Percentiles rank a stretch among this genome's conserved stretches.
Conservation (phyloP, 2,797 vertebrate species). For the Rhynchonycteris naso region DNA sequence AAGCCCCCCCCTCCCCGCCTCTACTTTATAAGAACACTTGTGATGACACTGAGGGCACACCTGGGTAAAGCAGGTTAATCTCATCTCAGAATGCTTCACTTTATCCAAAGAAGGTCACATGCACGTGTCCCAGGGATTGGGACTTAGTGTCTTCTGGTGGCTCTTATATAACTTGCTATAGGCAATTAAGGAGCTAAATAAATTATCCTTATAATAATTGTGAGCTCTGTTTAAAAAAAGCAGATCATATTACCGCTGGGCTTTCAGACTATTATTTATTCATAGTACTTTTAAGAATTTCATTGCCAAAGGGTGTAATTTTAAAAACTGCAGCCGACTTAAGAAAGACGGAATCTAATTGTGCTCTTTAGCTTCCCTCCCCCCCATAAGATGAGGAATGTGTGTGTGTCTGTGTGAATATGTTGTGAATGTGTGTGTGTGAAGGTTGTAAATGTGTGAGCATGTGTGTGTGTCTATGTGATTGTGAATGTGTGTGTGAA, state of each 20-base stretch:
- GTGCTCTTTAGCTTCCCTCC: background rate
- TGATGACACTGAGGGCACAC: background rate
- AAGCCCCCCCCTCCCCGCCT: no score
- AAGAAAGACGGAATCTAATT: slow-evolving; percentile 34
- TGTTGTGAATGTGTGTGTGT: background rate
- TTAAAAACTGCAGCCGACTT: background rate
- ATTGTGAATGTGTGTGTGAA: no score
- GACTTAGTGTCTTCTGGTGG: background rate
- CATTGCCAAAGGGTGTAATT: slow-evolving; percentile 40
- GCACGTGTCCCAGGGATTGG: background rate
- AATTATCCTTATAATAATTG: background rate
- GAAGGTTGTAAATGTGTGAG: no score
- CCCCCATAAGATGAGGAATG: background rate
- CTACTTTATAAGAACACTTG: background rate
- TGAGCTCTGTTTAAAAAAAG: background rate
- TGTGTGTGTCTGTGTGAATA: background rate
- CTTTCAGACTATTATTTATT: slow-evolving; percentile 16
- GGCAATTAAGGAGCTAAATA: slow-evolving; percentile 35
- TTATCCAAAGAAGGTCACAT: slow-evolving; percentile 16
- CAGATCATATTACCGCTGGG: background rate
- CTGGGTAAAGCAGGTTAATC: background rate
- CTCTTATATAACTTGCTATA: background rate
- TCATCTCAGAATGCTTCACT: background rate
- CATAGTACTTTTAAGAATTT: slow-evolving; percentile 44
- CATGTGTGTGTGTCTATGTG: no score